Conservation (phyloP, 1,140 invertebrate species). For the Leguminivora glycinivorella region DNA sequence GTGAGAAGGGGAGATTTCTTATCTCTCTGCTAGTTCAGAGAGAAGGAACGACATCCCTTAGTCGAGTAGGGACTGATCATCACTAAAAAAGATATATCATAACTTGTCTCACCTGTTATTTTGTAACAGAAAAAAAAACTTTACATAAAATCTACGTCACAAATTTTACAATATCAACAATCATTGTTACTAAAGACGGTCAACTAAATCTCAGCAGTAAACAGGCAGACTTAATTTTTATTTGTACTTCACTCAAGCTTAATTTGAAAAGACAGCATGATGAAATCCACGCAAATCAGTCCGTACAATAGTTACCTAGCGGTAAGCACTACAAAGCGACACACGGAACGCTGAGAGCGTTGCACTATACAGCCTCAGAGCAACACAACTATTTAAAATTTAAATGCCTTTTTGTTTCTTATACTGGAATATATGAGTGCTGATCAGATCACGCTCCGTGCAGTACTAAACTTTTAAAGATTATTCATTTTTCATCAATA, state of each 20-base stretch:
- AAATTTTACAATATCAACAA: background rate
- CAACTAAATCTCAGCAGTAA: too few relatives aligned
- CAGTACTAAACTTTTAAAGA: background rate
- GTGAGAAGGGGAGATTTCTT: conserved; percentile 44
- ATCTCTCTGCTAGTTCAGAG: conserved; percentile 73
- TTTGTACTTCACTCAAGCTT: background rate
- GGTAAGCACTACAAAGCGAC: conserved; percentile 8
- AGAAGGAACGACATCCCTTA: conserved; percentile 64
- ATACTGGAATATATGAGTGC: conserved; percentile 8
- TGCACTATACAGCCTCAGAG: background rate
- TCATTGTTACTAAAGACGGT: background rate
- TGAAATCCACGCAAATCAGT: background rate
- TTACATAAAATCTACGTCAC: background rate
- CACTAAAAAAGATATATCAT: too few relatives aligned
- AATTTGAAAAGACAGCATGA: background rate
- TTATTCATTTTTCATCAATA: background rate
- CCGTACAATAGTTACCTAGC: background rate
- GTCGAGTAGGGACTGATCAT: conserved; percentile 24
- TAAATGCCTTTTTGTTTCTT: conserved; percentile 8
- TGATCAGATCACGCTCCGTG: background rate
- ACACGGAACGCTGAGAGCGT: background rate
- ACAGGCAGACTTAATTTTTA: background rate
- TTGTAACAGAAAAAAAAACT: background rate
- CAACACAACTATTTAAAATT: background rate
- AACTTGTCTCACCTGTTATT: background rate